phyloP scores from a whole-genome alignment of 1,140 invertebrate genomes.

The Adoxophyes honmai region DNA sequence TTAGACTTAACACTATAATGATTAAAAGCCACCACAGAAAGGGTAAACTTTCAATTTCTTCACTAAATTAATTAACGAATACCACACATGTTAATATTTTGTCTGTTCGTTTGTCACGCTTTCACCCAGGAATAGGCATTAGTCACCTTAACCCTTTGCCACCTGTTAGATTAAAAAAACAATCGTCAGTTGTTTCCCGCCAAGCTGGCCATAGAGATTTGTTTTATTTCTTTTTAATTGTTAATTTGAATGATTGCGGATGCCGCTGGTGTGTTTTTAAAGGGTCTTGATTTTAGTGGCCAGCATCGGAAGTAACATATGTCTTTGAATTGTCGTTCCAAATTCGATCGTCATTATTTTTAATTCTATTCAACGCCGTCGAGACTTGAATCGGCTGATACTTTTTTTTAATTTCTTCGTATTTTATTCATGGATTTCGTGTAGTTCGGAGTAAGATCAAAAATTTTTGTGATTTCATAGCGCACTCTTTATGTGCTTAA shows the following conservation, averaged over 20 bases:
- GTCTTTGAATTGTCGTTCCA: constrained; percentile 30
- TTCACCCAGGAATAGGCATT: constrained; percentile 52
- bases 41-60: constrained; percentile 71
- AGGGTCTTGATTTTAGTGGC: constrained; percentile 55
- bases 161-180: constrained; percentile 57
- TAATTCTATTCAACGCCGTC: constrained; percentile 50
- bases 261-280: constrained; percentile 38
- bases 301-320: constrained; percentile 67
- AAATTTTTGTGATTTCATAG: too few species aligned
- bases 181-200: constrained; percentile 68
- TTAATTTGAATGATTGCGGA: constrained; percentile 41
- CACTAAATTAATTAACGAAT: constrained; percentile 63
- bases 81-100: constrained; percentile 63
- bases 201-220: constrained; percentile 57
- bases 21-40: constrained; percentile 27
- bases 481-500: too few species aligned
- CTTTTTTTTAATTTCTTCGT: too few species aligned
- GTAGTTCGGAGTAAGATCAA: too few species aligned
- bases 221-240: constrained; percentile 76
- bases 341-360: constrained; percentile 56
- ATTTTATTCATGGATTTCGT: too few species aligned
- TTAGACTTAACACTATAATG: too few species aligned
- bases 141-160: constrained; percentile 59
- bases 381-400: background rate
- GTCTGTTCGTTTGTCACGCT: constrained; percentile 60